Evolutionary conservation across 2,113 vertebrate genomes (phyloP).

Genomic region (Vulpes lagopus): DNA sequence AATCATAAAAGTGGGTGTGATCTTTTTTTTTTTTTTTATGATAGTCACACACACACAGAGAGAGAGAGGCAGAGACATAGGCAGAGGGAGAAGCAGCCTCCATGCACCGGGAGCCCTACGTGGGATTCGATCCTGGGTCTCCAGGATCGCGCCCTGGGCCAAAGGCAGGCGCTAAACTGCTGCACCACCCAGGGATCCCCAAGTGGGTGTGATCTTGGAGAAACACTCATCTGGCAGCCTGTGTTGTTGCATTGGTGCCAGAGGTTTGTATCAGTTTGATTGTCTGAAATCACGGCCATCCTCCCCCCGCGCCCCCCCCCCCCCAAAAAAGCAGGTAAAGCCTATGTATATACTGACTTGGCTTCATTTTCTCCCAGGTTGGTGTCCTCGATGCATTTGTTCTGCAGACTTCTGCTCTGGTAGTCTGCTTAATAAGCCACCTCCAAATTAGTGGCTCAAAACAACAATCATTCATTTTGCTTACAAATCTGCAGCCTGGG

Average conservation of each 20-base stretch:
- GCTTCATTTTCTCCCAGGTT: neutral
- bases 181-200: too few relatives aligned
- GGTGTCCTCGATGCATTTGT: neutral
- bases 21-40: neutral
- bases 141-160: too few relatives aligned
- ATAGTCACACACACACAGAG: too few relatives aligned
- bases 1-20: constrained; percentile 43
- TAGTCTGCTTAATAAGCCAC: neutral
- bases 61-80: too few relatives aligned
- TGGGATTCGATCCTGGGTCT: too few relatives aligned
- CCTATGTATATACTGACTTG: neutral
- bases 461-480: neutral
- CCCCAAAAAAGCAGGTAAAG: neutral
- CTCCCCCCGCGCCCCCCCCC: neutral
- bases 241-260: neutral
- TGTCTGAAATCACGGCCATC: neutral
- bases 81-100: too few relatives aligned
- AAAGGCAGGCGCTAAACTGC: too few relatives aligned
- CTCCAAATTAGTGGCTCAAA: neutral
- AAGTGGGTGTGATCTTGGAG: constrained; percentile 25
- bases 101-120: too few relatives aligned
- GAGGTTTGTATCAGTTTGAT: neutral
- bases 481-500: neutral
- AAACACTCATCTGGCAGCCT: neutral
- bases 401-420: neutral